phyloP scores from a whole-genome alignment of 2,113 vertebrate genomes.

The Anolis carolinensis region DNA sequence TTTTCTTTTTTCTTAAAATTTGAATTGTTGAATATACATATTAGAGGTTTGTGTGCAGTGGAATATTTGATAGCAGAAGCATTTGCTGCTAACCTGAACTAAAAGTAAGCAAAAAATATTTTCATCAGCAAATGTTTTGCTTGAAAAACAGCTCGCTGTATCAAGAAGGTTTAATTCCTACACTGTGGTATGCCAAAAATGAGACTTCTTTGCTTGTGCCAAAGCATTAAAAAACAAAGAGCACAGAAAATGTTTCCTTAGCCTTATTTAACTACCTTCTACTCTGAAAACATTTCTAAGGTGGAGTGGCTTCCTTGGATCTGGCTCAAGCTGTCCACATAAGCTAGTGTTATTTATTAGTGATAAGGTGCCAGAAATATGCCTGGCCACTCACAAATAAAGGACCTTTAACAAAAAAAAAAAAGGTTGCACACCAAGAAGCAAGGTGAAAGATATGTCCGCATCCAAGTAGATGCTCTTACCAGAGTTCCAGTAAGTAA shows the following conservation, averaged over 20 bases:
- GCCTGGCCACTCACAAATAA: conserved; percentile 10
- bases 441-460: not conserved
- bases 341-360: conserved; percentile 23
- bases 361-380: conserved; percentile 11
- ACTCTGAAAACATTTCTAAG: not conserved
- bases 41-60: not conserved
- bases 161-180: not conserved
- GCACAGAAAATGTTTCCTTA: not conserved
- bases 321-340: conserved; percentile 19
- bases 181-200: not conserved
- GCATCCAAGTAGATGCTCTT: not conserved
- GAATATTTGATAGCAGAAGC: not conserved
- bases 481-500: not conserved
- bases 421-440: not conserved
- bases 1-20: not conserved
- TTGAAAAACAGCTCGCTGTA: not conserved
- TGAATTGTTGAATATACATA: not conserved
- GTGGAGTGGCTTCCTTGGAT: not conserved
- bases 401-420: not conserved
- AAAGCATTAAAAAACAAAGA: not conserved
- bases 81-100: not conserved
- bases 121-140: not conserved
- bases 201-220: not conserved
- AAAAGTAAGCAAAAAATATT: not conserved
- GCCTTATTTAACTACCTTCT: not conserved